Evolutionary conservation across 2,113 vertebrate genomes (phyloP), one percentile per base, ranked within the genome.

Genomic region (Perccottus glenii): DNA sequence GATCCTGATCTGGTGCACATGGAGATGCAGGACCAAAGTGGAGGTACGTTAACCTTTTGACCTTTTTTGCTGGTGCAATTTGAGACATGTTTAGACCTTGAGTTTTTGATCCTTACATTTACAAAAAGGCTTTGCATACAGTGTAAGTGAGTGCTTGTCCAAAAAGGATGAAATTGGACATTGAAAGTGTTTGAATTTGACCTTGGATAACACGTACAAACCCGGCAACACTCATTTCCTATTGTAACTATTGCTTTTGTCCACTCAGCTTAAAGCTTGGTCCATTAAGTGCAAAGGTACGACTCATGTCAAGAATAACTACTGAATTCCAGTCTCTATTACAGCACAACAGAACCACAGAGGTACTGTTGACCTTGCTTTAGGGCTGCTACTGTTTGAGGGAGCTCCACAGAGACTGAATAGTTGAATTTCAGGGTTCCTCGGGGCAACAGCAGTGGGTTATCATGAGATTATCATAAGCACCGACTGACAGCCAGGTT

Each of bases 1-100:
- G 94, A 98, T 70, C 92, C 94, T 49, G 93, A 97, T 83, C 78
- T 99, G 85, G 94, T 98, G 83, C 97, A 99, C 88, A 94, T 98
- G 96, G 97, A 99, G 85, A 94, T 96, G 87, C 96, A 95, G 76
- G 96, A 98, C 70, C 79, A 87, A 4, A 92, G 91, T 85, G 97
- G 95, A 96, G 96, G 98, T 99, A 70, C 3, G 7, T 33, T 53
- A 10, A 50, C 16, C 2, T 55, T 60, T 9, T 53, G 36, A 38
- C 4, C 36, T 38, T 4, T 33, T 35, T 50, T 27, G 5, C 10
- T 50, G 5, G 19, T 50, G 9, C 6, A 38, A 38, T 6, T 38
- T 38, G 4, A 38, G n/a, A n/a, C n/a, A n/a, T n/a, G n/a, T n/a
- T n/a, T n/a, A n/a, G n/a, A n/a, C n/a, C n/a, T n/a, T n/a, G n/a